Conservation (phyloP, 2,888 invertebrate genomes). For the Beris chalybata region DNA sequence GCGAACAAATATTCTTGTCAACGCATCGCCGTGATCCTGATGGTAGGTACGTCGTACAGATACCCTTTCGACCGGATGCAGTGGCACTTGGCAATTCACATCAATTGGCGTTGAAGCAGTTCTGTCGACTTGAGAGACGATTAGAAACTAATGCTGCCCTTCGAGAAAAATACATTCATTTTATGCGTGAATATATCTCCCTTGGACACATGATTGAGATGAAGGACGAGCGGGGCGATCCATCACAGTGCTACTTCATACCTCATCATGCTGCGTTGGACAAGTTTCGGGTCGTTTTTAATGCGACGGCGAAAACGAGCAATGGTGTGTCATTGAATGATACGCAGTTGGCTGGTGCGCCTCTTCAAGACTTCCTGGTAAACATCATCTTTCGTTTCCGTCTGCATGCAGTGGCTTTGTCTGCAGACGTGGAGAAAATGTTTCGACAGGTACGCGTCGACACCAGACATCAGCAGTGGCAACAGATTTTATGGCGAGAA, state of each 20-base stretch:
- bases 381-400: background rate
- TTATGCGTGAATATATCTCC: background rate
- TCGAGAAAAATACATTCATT: too few relatives aligned
- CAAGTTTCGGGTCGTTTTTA: too few relatives aligned
- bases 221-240: background rate
- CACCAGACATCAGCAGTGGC: background rate
- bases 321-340: constrained; percentile 1
- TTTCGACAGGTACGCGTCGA: background rate
- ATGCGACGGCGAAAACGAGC: background rate
- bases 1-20: too few relatives aligned
- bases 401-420: background rate
- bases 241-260: background rate
- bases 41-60: too few relatives aligned
- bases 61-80: background rate
- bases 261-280: too few relatives aligned
- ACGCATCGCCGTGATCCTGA: too few relatives aligned
- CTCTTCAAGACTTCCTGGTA: background rate
- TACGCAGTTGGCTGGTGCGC: background rate
- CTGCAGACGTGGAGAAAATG: background rate
- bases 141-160: too few relatives aligned
- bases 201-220: too few relatives aligned
- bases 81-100: too few relatives aligned
- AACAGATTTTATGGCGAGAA: constrained; percentile 1
- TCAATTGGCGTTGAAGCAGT: too few relatives aligned
- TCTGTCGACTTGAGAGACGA: too few relatives aligned